Evolutionary conservation across 2,888 invertebrate species (phyloP).

Genomic region (Thysanoteuthis rhombus): DNA sequence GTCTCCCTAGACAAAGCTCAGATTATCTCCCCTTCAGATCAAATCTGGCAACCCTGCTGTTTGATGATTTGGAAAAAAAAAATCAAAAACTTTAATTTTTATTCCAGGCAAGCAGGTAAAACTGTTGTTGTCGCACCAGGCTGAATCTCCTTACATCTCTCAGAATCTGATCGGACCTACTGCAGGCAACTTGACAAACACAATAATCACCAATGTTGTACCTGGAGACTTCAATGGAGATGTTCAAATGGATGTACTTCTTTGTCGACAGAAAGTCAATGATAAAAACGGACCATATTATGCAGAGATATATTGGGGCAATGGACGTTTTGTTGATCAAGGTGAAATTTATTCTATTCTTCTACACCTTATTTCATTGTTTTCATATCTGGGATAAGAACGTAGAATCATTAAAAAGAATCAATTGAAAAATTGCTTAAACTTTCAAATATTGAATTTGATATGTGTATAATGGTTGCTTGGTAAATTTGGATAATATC

Average conservation of each 20-base stretch:
- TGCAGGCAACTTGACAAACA: slow-evolving; percentile 33
- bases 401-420: too few relatives aligned
- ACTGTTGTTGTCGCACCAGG: slow-evolving; percentile 48
- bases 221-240: slow-evolving; percentile 96
- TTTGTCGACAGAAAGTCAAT: slow-evolving; percentile 63
- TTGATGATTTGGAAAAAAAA: too few relatives aligned
- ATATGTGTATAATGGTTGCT: too few relatives aligned
- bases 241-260: slow-evolving; percentile 89
- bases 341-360: not conserved
- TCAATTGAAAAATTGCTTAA: too few relatives aligned
- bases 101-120: slow-evolving; percentile 44
- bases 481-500: too few relatives aligned
- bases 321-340: slow-evolving; percentile 28
- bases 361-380: not conserved
- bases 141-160: slow-evolving; percentile 40
- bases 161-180: slow-evolving; percentile 38
- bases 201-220: slow-evolving; percentile 77
- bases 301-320: slow-evolving; percentile 54
- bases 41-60: too few relatives aligned
- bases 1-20: too few relatives aligned
- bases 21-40: too few relatives aligned
- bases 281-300: slow-evolving; percentile 34
- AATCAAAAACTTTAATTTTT: too few relatives aligned
- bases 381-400: too few relatives aligned
- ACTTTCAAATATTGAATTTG: too few relatives aligned